Conservation (phyloP, 2,888 invertebrate species). For the Parnassius apollo region DNA sequence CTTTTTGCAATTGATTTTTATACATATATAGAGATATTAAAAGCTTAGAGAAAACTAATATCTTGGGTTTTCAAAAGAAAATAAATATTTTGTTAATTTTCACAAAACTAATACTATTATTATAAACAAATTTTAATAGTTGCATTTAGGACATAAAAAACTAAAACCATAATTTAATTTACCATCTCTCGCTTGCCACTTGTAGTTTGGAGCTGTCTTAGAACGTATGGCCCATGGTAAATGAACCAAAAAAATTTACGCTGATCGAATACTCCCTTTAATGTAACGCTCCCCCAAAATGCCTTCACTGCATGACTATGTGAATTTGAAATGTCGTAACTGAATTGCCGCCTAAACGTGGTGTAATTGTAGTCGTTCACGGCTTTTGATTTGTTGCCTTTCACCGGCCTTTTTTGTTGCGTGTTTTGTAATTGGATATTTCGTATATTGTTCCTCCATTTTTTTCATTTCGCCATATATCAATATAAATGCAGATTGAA, state of each 20-base stretch:
- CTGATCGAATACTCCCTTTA: conserved; percentile 66
- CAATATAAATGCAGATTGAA: too few species aligned
- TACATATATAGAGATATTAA: too few species aligned
- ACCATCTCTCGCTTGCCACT: conserved; percentile 16
- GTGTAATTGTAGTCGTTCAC: conserved; percentile 46
- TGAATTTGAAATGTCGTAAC: conserved; percentile 58
- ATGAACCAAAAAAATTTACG: conserved; percentile 68
- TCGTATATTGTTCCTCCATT: too few species aligned
- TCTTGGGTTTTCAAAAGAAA: too few species aligned
- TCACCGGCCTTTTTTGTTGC: conserved; percentile 30
- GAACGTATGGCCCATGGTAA: conserved; percentile 59
- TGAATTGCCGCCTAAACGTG: conserved; percentile 59
- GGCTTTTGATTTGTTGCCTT: conserved; percentile 40
- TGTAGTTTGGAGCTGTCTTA: conserved; percentile 29
- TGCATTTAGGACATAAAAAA: too few species aligned
- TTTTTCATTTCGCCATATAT: too few species aligned
- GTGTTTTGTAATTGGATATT: conserved; percentile 8
- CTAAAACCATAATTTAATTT: too few species aligned
- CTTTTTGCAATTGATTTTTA: too few species aligned
- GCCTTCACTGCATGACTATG: conserved; percentile 60
- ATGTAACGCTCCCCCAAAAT: conserved; percentile 48
- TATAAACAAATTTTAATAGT: too few species aligned
- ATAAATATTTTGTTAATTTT: too few species aligned
- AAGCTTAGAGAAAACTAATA: too few species aligned
- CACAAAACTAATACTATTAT: too few species aligned